Conservation (phyloP, 1,140 invertebrate species). For the Hetaerina americana region DNA sequence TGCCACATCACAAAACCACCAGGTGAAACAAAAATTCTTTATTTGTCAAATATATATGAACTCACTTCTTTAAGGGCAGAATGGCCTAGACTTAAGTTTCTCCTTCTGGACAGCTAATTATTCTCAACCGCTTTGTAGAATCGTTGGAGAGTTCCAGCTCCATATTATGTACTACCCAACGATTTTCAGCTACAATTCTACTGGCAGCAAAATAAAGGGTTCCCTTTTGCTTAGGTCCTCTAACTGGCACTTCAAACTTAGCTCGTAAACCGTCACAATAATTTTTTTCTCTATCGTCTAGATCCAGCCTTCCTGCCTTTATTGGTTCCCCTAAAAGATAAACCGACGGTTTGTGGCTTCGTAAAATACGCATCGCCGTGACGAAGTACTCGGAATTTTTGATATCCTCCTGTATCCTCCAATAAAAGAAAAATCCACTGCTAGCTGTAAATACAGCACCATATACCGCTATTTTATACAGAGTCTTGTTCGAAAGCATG, state of each 20-base stretch:
- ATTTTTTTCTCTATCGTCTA: constrained; percentile 38
- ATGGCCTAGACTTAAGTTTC: too few species aligned
- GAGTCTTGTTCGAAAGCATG: constrained; percentile 29
- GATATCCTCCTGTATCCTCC: constrained; percentile 32
- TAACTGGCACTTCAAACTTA: constrained; percentile 42
- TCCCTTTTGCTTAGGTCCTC: constrained; percentile 43
- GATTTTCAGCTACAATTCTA: constrained; percentile 22
- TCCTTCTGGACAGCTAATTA: too few species aligned
- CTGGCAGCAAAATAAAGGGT: constrained; percentile 38
- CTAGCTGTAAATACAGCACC: constrained; percentile 32
- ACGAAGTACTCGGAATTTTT: constrained; percentile 38
- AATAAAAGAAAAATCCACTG: constrained; percentile 29
- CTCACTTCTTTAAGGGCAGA: too few species aligned
- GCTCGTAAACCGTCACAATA: constrained; percentile 35
- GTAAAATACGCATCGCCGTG: constrained; percentile 36
- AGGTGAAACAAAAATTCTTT: too few species aligned
- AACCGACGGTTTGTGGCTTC: constrained; percentile 37
- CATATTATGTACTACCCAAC: constrained; percentile 34
- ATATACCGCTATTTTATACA: constrained; percentile 35
- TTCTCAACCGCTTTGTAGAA: constrained; percentile 33
- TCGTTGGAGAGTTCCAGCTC: constrained; percentile 39
- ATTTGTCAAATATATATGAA: too few species aligned
- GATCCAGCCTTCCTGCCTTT: constrained; percentile 40
- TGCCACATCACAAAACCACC: too few species aligned
- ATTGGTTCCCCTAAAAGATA: constrained; percentile 48